These are phyloP conservation scores for Masticophis lateralis DNA, from an alignment of 2,797 vertebrate species.

Conservation along the genomic window DNA sequence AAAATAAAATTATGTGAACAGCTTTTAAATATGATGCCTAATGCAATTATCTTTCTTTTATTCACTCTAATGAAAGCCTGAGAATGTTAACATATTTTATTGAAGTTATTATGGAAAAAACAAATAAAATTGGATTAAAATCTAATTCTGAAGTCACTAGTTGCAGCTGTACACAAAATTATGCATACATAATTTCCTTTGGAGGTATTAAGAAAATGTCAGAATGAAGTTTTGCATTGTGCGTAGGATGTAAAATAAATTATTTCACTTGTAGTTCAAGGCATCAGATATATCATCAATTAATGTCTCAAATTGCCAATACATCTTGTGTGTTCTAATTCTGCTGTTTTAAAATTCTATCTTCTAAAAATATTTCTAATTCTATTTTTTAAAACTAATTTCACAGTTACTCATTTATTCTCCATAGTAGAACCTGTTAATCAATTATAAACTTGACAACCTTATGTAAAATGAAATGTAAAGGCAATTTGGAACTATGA, in stretches of 20 bases:
- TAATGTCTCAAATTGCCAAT: neutral
- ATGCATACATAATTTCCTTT: conserved; percentile 4
- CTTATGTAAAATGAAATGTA: conserved; percentile 17
- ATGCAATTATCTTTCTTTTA: neutral
- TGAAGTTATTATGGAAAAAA: conserved; percentile 8
- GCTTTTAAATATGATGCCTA: neutral
- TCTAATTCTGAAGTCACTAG: neutral
- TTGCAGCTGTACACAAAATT: neutral
- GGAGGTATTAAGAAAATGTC: conserved; percentile 9
- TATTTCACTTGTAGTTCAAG: neutral
- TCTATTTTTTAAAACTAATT: neutral
- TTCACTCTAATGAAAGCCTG: neutral
- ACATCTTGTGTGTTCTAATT: neutral
- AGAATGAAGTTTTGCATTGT: neutral
- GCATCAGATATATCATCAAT: neutral
- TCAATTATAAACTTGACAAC: conserved; percentile 14
- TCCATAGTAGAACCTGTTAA: neutral
- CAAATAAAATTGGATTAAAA: conserved; percentile 24
- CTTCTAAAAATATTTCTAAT: neutral
- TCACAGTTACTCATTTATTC: neutral
- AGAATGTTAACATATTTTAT: conserved; percentile 18
- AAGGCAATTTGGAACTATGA: neutral
- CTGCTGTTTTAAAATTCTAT: neutral
- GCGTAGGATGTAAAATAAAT: neutral
- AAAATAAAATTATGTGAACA: neutral